Evolutionary conservation across 2,797 vertebrate genomes (phyloP).

Genomic region (Psittacula echo): DNA sequence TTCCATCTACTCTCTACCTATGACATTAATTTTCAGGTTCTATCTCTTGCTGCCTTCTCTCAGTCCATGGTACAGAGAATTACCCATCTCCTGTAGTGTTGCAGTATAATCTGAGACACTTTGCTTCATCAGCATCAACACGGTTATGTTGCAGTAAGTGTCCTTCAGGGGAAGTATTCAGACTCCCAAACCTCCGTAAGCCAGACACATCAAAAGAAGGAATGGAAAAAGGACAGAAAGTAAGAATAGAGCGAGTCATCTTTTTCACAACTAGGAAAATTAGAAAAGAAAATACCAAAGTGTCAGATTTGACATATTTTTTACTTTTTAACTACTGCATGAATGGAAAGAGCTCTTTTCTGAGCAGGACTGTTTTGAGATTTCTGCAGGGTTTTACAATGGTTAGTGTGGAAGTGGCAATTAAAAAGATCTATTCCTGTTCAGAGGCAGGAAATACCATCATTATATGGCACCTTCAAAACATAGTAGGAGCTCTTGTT

Average conservation of each 20-base stretch:
- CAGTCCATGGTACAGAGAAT: neutral
- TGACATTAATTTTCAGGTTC: neutral
- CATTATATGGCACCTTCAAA: neutral
- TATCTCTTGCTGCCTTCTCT: neutral
- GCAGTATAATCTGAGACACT: neutral
- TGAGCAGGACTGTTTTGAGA: neutral
- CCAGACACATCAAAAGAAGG: neutral
- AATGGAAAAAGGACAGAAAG: neutral
- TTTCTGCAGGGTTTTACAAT: neutral
- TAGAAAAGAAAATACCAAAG: neutral
- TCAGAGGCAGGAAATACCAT: neutral
- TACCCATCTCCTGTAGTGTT: neutral
- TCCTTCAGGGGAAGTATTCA: neutral
- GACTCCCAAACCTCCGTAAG: neutral
- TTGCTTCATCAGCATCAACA: conserved; percentile 9
- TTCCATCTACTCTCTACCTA: neutral
- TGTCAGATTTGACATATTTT: neutral
- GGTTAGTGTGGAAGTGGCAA: neutral
- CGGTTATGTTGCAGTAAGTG: neutral
- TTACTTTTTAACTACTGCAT: neutral
- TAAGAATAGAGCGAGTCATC: neutral
- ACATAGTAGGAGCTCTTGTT: neutral
- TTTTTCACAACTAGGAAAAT: neutral
- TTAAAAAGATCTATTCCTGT: neutral
- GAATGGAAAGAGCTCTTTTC: neutral